Evolutionary conservation across 1,140 invertebrate species (phyloP), one percentile per base, ranked within the genome.

Genomic region (Drosophila serrata): DNA sequence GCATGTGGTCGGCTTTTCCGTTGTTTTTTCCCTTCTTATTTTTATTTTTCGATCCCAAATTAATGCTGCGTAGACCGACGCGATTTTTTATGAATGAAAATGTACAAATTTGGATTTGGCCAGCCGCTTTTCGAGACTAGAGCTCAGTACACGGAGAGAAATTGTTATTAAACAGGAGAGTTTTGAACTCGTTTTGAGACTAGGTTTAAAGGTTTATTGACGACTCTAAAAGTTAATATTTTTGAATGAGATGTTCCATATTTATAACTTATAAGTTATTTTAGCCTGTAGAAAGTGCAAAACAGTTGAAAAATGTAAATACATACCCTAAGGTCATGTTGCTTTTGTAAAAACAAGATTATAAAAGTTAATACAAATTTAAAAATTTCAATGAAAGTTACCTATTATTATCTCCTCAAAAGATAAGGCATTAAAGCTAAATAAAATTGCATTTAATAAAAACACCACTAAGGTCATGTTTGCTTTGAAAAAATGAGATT

Each of bases 11-110:
- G 29, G 33, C 48, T 40, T 69, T 68, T 39, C 39, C 3, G 24
- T 17, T 11, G 45, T 39, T 56, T 46, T 39, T 22, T 19, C 67
- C 43, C 4, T 27, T 7, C 33, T 57, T 46, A 19, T 33, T 22
- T 33, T 15, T 53, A 53, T 53, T 53, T 53, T 35, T 53, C 8
- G 27, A 8, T 29, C 45, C 19, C 37, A 70, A 69, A 69, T 45
- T 57, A 37, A 43, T 43, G 65, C 65, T 33, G 43, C 43, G 63
- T 61, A 46, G 49, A 39, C 40, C 46, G 42, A 15, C 3, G 37
- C 48, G n/a, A 55, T 60, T 58, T 78, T 77, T 77, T 60, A 81
- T 81, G 79, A 81, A 81, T 81, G 79, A 85, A 82, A 85, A 81
- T 77, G 59, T 85, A 85, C 81, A 61, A 84, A 84, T 80, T 80